Base-by-base conservation (phyloP, 2,113 vertebrate species). In the Fulica atra region DNA sequence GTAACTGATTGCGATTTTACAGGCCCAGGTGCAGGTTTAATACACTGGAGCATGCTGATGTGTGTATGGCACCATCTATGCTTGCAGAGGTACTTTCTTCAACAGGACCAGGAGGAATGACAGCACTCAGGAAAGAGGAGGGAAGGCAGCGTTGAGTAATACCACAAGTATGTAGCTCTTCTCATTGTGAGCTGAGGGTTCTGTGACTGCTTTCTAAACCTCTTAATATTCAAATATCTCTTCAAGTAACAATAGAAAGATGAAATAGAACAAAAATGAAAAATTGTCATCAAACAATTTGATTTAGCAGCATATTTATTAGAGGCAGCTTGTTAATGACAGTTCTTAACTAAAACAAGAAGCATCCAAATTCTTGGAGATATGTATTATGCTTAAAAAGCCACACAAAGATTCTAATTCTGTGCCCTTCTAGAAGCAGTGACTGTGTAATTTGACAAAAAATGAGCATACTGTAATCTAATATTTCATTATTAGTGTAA, bases 401-500 rank as follows among this genome's bases (percentile, higher is more conserved):
- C 6, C 64, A 70, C 54, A 46, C 23, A 19, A 81, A 70, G 16
- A 26, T 16, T 60, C 8, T 35, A 31, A 31, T 61, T 88, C 51
- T 89, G 12, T 84, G 44, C 60, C 65, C 56, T 93, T 94, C 31
- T 61, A 56, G 73, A 86, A 95, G 48, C 21, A 69, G 10, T 56
- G 57, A 48, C 70, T 89, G 14, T 29, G 29, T 81, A 95, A 81
- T 87, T 13, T 78, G 81, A 68, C 42, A 71, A 89, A 95, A 96
- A 96, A 73, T 46, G 77, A 86, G 24, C 80, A 40, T 91, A 25
- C 42, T 76, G 53, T 88, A 70, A 82, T 50, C 50, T 82, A 85
- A 46, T 85, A 38, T 78, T 86, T 93, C 91, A 79, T 81, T 86
- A 82, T 92, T 82, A 60, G 81, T 93, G 57, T 91, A 92, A 89